phyloP scores from a whole-genome alignment of 2,888 invertebrate genomes.

The Diplolepis rosae region DNA sequence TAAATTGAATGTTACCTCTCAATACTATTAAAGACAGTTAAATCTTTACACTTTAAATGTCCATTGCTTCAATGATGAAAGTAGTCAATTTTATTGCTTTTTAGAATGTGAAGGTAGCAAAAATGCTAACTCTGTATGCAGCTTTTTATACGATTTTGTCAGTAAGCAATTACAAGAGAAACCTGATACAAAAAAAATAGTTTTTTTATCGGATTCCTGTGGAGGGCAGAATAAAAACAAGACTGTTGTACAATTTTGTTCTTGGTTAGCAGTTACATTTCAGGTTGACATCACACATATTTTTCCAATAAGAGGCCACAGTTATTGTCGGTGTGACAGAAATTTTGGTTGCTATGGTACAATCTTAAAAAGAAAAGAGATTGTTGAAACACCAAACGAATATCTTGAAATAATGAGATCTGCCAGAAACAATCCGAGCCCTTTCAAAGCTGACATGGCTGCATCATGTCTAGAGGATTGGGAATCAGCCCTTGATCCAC shows the following conservation, averaged over 20 bases:
- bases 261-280: conserved; percentile 28
- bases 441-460: conserved; percentile 28
- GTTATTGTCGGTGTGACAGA: conserved; percentile 37
- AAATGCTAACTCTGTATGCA: conserved; percentile 33
- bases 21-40: conserved; percentile 29
- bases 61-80: conserved; percentile 30
- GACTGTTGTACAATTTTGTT: conserved; percentile 29
- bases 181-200: conserved; percentile 30
- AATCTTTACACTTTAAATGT: conserved; percentile 33
- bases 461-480: conserved; percentile 27
- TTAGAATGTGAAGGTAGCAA: conserved; percentile 33
- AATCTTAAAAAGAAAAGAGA: conserved; percentile 17
- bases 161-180: not conserved
- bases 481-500: conserved; percentile 14
- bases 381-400: conserved; percentile 19
- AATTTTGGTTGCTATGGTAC: conserved; percentile 39
- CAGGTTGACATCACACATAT: conserved; percentile 34
- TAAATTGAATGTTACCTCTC: conserved; percentile 26
- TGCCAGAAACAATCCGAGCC: conserved; percentile 21
- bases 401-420: conserved; percentile 32
- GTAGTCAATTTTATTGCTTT: conserved; percentile 32
- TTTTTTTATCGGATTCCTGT: conserved; percentile 38
- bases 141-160: not conserved
- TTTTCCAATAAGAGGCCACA: conserved; percentile 38
- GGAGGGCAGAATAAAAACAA: conserved; percentile 41